Conservation (phyloP, 2,888 invertebrate species). For the Drosophila paramelanica region DNA sequence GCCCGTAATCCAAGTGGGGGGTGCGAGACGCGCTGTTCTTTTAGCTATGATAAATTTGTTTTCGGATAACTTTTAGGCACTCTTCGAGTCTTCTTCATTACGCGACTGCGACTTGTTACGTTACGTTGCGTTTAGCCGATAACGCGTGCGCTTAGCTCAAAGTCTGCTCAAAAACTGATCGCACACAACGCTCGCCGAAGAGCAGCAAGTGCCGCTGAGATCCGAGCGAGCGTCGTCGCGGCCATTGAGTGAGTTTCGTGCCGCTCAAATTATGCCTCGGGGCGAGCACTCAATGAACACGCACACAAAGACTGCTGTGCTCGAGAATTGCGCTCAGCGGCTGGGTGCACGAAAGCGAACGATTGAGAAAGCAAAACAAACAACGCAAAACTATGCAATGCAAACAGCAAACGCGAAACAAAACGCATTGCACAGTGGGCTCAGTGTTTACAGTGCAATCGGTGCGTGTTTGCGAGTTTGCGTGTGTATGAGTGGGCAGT, state of each 20-base stretch:
- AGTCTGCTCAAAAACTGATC: conserved; percentile 84
- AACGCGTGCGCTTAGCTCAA: conserved; percentile 79
- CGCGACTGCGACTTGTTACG: conserved; percentile 52
- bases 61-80: conserved; percentile 55
- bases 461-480: conserved; percentile 4
- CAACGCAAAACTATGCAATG: conserved; percentile 75
- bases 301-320: conserved; percentile 63
- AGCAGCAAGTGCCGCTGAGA: conserved; percentile 67
- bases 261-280: conserved; percentile 55
- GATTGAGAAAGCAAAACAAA: conserved; percentile 55
- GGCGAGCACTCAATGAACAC: conserved; percentile 80
- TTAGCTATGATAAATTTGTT: conserved; percentile 60
- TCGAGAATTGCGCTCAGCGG: conserved; percentile 17
- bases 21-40: conserved; percentile 63
- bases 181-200: conserved; percentile 47
- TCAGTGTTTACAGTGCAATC: conserved; percentile 38
- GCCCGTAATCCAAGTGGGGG: conserved; percentile 83
- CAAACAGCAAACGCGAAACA: conserved; percentile 58
- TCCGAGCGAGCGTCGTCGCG: conserved; percentile 3
- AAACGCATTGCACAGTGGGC: conserved; percentile 74
- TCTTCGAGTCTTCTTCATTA: conserved; percentile 51
- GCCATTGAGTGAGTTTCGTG: conserved; percentile 45
- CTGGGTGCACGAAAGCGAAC: conserved; percentile 2
- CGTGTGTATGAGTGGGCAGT: conserved; percentile 26
- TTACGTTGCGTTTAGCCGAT: conserved; percentile 51